A percentile compares a stretch with the other conserved stretches of the same genome.
phyloP scores from a whole-genome alignment of 2,888 invertebrate genomes.

The Lasioglossum leucozonium region DNA sequence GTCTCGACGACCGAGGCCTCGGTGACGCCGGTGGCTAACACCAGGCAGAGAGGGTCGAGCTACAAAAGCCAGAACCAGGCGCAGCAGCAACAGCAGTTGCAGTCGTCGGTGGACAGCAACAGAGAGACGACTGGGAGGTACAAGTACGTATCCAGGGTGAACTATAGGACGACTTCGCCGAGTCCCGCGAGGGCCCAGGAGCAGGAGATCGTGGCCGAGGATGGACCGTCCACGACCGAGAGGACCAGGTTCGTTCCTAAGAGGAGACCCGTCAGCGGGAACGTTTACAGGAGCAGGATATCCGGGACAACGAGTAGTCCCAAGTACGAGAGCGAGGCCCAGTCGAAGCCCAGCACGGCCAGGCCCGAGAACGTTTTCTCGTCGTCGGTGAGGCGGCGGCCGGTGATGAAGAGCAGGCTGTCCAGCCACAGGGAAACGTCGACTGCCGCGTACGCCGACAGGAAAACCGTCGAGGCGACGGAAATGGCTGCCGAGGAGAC shows the following conservation, averaged over 20 bases:
- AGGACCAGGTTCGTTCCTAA: conserved; percentile 77
- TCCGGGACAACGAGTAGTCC: conserved; percentile 57
- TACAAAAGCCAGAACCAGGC: conserved; percentile 44
- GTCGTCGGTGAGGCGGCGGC: conserved; percentile 76
- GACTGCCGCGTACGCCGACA: conserved; percentile 46
- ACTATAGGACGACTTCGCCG: conserved; percentile 75
- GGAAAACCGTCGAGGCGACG: conserved; percentile 84
- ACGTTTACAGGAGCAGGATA: conserved; percentile 78
- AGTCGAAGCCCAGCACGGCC: conserved; percentile 69
- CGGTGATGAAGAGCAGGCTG: conserved; percentile 71
- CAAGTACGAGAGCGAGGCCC: conserved; percentile 37
- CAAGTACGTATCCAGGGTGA: conserved; percentile 78
- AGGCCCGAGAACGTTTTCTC: conserved; percentile 79
- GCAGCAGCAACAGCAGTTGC: conserved; percentile 52
- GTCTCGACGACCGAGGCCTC: conserved; percentile 69
- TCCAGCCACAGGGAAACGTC: conserved; percentile 67
- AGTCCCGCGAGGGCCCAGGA: conserved; percentile 57
- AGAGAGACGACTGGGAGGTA: conserved; percentile 77
- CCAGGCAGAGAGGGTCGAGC: conserved; percentile 53
- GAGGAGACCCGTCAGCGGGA: conserved; percentile 73
- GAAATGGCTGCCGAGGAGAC: conserved; percentile 85
- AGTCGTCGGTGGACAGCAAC: conserved; percentile 43
- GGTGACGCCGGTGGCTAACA: conserved; percentile 24
- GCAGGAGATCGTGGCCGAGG: conserved; percentile 38
- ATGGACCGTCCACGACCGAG: conserved; percentile 71